These are phyloP conservation scores for Semnornis frantzii DNA, from an alignment of 2,113 vertebrate species.

Conservation along the genomic window DNA sequence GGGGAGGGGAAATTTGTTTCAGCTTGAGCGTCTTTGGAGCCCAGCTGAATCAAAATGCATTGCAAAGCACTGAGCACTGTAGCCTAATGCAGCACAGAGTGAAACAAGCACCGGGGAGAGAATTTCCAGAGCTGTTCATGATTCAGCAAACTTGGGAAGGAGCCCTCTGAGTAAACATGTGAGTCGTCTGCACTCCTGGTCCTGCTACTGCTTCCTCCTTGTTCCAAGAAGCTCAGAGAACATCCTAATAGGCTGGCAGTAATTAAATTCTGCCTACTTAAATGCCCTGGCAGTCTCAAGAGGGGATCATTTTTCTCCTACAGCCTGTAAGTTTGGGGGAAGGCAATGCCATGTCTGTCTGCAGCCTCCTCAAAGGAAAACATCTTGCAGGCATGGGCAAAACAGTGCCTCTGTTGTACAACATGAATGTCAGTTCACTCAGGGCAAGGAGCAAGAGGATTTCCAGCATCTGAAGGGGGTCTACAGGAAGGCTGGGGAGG, in stretches of 20 bases:
- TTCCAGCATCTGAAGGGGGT: too few relatives aligned
- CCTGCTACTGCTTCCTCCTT: background rate
- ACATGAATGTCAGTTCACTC: background rate
- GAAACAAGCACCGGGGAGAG: conserved; percentile 8
- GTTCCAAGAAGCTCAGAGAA: conserved; percentile 27
- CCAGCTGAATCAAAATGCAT: conserved; percentile 15
- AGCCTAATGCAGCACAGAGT: background rate
- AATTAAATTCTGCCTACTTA: conserved; percentile 55
- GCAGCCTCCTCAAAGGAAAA: background rate
- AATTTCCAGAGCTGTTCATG: conserved; percentile 47
- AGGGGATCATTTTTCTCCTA: background rate
- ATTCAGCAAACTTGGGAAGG: conserved; percentile 61
- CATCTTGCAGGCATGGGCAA: background rate
- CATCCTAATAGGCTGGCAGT: background rate
- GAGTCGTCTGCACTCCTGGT: background rate
- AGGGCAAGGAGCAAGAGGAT: background rate
- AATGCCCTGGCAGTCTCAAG: conserved; percentile 22
- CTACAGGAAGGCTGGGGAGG: too few relatives aligned
- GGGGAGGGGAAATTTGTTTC: background rate
- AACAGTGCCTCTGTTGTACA: background rate
- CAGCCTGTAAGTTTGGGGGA: background rate
- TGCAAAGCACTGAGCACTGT: background rate
- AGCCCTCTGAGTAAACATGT: conserved; percentile 35
- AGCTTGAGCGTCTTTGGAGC: background rate
- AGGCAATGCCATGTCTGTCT: background rate